Base-by-base conservation (phyloP, 2,113 vertebrate species). In the Ptyas mucosa region DNA sequence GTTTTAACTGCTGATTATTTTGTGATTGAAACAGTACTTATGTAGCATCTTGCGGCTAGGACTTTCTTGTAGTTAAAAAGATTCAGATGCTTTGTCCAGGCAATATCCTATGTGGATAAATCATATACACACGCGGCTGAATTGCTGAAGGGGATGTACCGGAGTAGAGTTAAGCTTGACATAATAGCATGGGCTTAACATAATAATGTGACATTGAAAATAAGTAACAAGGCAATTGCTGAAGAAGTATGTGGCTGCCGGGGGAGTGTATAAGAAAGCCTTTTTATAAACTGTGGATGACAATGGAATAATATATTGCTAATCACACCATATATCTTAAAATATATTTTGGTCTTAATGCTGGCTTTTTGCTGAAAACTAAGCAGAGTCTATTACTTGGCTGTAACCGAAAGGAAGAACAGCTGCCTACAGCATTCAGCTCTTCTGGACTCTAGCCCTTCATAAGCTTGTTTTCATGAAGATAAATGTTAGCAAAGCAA, bases 401-500 rank as follows among this genome's bases (percentile, higher is more conserved):
- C 54, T 85, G n/a, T 88, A 58, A 43, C 26, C 24, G 49, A 92
- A 89, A 34, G 88, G 49, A 14, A 49, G 89, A 92, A 81, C 85
- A 91, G 91, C 89, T 91, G 86, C 12, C 89, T 91, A 46, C 86
- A 86, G 49, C 54, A 85, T 29, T 51, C 43, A 49, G n/a, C 24
- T 20, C 26, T 93, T 49, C 20, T 85, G 64, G 61, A 55, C 54
- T 92, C 64, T 90, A 75, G 54, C 91, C 92, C 49, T 91, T 88
- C 91, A 5, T 86, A 7, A 49, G 64, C 53, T 85, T 64, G 64
- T 85, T 93, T 90, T 53, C 69, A 64, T 89, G 61, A 81, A 49
- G 88, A 87, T 43, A 34, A 46, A 49, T 87, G 51, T 69, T 89
- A 53, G 26, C 43, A 94, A 87, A 69, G 55, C 49, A 57, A 90